Conservation (phyloP, 2,888 invertebrate species). For the Drosophila colorata region DNA sequence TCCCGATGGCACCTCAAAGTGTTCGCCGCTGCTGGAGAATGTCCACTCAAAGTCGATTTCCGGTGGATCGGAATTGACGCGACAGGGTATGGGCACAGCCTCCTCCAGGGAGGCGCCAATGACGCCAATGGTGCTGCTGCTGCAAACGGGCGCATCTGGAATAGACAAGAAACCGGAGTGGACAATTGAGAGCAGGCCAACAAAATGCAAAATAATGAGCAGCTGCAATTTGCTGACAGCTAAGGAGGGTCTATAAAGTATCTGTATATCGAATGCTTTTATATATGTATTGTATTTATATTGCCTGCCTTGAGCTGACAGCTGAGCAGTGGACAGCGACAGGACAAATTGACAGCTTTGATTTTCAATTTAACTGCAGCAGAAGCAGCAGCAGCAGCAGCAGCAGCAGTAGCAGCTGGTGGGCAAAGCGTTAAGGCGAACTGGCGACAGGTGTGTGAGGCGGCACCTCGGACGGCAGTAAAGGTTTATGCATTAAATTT, state of each 20-base stretch:
- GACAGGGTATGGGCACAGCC: slow-evolving; percentile 92
- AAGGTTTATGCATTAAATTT: slow-evolving; percentile 31
- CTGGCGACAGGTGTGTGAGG: slow-evolving; percentile 35
- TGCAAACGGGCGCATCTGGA: slow-evolving; percentile 94
- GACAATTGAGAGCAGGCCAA: slow-evolving; percentile 32
- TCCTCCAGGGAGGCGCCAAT: slow-evolving; percentile 95
- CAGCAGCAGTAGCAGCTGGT: slow-evolving; percentile 65
- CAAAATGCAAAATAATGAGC: slow-evolving; percentile 72
- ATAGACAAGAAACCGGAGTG: slow-evolving; percentile 12
- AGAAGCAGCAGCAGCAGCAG: slow-evolving; percentile 56
- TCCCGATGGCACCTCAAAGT: slow-evolving; percentile 91
- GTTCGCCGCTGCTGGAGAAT: slow-evolving; percentile 95
- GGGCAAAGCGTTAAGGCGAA: slow-evolving; percentile 2
- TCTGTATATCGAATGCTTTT: background rate
- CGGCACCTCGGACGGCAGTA: slow-evolving; percentile 5
- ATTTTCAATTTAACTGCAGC: slow-evolving; percentile 73
- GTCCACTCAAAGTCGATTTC: slow-evolving; percentile 95
- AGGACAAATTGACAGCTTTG: slow-evolving; percentile 70
- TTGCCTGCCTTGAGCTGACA: slow-evolving; percentile 67
- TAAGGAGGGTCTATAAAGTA: slow-evolving; percentile 43
- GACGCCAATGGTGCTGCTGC: slow-evolving; percentile 89
- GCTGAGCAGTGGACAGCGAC: slow-evolving; percentile 42
- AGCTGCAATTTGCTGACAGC: slow-evolving; percentile 66
- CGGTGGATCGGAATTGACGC: slow-evolving; percentile 94
- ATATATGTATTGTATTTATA: slow-evolving; percentile 61